Conservation (phyloP, 2,888 invertebrate species). For the Clivina fossor region DNA sequence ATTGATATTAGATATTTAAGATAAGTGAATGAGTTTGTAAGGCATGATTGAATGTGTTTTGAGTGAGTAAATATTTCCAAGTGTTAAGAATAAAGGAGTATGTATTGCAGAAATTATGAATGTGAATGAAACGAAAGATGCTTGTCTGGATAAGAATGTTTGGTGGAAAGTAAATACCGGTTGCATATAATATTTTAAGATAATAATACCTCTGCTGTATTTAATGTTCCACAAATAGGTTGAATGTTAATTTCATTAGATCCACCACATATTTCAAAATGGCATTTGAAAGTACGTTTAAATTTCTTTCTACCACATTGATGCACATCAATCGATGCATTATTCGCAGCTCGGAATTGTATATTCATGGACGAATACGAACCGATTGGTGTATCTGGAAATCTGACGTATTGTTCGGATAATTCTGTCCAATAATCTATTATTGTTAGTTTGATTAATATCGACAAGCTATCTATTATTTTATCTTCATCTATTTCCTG, state of each 20-base stretch:
- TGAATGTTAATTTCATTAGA: conserved; percentile 40
- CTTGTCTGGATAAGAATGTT: too few relatives aligned
- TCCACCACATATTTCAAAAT: conserved; percentile 41
- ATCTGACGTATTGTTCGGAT: conserved; percentile 40
- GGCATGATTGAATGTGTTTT: too few relatives aligned
- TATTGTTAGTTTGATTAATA: conserved; percentile 36
- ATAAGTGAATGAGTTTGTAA: too few relatives aligned
- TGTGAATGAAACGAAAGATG: background rate
- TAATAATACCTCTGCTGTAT: conserved; percentile 37
- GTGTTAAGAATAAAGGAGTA: background rate
- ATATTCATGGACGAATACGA: conserved; percentile 42
- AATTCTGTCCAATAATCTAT: conserved; percentile 39
- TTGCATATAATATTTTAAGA: background rate
- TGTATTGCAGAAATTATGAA: background rate
- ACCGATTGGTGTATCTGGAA: conserved; percentile 45
- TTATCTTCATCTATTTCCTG: conserved; percentile 30
- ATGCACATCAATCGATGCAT: conserved; percentile 5
- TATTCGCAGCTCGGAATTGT: conserved; percentile 35
- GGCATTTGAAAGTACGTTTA: conserved; percentile 33
- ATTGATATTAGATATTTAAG: too few relatives aligned
- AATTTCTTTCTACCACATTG: conserved; percentile 32
- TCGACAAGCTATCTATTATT: conserved; percentile 9
- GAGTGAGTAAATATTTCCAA: too few relatives aligned
- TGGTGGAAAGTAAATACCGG: too few relatives aligned
- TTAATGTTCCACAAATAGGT: conserved; percentile 41